phyloP scores from a whole-genome alignment of 2,797 vertebrate genomes.

The Australoheros facetus region DNA sequence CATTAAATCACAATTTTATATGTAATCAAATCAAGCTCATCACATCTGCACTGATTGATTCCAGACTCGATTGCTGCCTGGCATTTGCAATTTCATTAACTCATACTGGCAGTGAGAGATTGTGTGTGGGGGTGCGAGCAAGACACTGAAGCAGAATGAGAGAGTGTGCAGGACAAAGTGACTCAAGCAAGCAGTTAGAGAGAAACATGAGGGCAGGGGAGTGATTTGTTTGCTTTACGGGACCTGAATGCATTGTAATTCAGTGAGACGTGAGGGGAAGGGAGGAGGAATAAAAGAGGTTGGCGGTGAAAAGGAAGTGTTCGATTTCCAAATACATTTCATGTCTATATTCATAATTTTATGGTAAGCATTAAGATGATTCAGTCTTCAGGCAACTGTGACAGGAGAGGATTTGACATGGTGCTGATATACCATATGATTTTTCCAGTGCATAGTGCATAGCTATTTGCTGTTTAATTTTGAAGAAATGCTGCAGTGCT shows the following conservation, averaged over 20 bases:
- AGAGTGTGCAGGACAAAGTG: slow-evolving; percentile 37
- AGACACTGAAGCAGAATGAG: slow-evolving; percentile 29
- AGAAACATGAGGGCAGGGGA: slow-evolving; percentile 56
- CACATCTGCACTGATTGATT: slow-evolving; percentile 77
- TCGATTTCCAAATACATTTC: slow-evolving; percentile 26
- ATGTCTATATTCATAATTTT: slow-evolving; percentile 26
- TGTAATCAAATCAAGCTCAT: slow-evolving; percentile 75
- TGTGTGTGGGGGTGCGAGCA: slow-evolving; percentile 19
- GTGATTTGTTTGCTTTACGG: slow-evolving; percentile 70
- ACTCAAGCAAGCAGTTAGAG: slow-evolving; percentile 62
- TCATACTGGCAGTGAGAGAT: slow-evolving; percentile 51
- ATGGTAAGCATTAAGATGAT: slow-evolving; percentile 41
- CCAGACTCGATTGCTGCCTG: slow-evolving; percentile 65
- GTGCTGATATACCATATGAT: slow-evolving; percentile 17
- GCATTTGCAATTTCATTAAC: slow-evolving; percentile 73
- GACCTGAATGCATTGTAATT: slow-evolving; percentile 58
- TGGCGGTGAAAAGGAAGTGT: slow-evolving; percentile 15
- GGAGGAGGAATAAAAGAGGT: slow-evolving; percentile 2
- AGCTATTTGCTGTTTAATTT: slow-evolving; percentile 31
- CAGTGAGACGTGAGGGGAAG: slow-evolving; percentile 32
- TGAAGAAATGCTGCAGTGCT: slow-evolving; percentile 22
- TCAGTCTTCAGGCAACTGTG: slow-evolving; percentile 2
- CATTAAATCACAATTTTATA: slow-evolving; percentile 77
- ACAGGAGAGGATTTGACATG: slow-evolving; percentile 7
- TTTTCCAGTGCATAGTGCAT: neutral